A percentile compares a stretch with the other conserved stretches of the same genome.
These are phyloP conservation scores for Cryptoprocta ferox DNA, from an alignment of 2,797 vertebrate genomes.

Conservation along the genomic window DNA sequence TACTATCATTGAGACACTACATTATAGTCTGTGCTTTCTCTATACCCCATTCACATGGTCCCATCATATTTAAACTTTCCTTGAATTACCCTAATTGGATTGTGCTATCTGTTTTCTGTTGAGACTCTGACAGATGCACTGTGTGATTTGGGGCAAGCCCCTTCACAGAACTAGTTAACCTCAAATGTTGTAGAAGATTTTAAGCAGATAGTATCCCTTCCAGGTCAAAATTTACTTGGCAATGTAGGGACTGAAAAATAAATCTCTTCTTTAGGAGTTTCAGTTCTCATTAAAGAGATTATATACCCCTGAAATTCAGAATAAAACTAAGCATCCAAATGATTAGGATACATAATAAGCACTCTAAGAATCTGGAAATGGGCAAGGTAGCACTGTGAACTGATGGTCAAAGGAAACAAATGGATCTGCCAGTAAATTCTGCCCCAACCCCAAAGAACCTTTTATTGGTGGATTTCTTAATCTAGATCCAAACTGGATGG, in stretches of 20 bases:
- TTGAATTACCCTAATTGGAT: constrained; percentile 14
- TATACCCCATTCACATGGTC: neutral
- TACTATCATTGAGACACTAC: neutral
- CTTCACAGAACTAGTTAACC: neutral
- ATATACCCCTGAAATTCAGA: neutral
- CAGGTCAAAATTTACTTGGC: constrained; percentile 1
- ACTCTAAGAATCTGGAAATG: neutral
- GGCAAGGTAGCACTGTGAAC: neutral
- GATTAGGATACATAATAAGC: neutral
- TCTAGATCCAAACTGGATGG: neutral
- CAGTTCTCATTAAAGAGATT: neutral
- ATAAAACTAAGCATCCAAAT: neutral
- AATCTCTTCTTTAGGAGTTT: neutral
- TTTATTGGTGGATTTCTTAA: constrained; percentile 15
- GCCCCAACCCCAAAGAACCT: neutral
- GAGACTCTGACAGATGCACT: neutral
- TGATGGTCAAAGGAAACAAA: neutral
- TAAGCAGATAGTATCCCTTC: neutral
- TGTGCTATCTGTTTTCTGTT: neutral
- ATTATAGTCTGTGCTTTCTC: neutral
- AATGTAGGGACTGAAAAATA: neutral
- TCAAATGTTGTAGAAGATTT: neutral
- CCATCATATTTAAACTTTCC: neutral
- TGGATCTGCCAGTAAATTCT: neutral
- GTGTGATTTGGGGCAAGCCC: neutral